These are phyloP conservation scores for Rafetus swinhoei DNA, from an alignment of 2,113 vertebrate species.

Conservation along the genomic window DNA sequence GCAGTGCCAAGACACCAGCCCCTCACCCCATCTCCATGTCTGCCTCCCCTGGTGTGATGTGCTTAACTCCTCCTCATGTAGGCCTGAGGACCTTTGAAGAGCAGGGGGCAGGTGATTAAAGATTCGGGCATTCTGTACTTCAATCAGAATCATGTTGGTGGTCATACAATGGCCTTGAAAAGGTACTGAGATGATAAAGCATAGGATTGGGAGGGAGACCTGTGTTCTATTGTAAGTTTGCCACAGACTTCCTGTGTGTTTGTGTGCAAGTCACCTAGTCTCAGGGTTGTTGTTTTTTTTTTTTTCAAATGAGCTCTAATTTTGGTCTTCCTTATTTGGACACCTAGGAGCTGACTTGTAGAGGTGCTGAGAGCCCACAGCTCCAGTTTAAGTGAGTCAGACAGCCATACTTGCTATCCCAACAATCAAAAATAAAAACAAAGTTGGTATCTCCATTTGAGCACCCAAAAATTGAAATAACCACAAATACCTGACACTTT, in stretches of 20 bases:
- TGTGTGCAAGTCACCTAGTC: neutral
- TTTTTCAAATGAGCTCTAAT: neutral
- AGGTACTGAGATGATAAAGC: neutral
- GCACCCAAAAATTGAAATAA: neutral
- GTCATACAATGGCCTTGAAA: neutral
- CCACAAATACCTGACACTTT: neutral
- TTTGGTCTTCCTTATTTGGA: neutral
- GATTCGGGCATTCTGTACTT: accelerated
- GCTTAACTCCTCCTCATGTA: too few relatives aligned
- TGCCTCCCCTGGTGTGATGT: too few relatives aligned
- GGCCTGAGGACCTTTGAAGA: too few relatives aligned
- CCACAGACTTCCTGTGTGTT: neutral
- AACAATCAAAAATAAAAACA: neutral
- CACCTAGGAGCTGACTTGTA: neutral
- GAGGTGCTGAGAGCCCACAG: neutral
- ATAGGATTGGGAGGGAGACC: neutral
- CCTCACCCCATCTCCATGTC: too few relatives aligned
- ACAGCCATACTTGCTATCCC: too few relatives aligned
- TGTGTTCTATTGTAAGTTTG: neutral
- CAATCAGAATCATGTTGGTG: neutral
- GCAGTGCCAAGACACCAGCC: too few relatives aligned
- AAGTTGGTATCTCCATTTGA: neutral
- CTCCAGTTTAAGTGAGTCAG: neutral
- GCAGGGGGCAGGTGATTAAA: neutral
- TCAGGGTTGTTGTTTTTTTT: neutral